Base-by-base conservation (phyloP, 1,140 invertebrate species). In the Cydia splendana region DNA sequence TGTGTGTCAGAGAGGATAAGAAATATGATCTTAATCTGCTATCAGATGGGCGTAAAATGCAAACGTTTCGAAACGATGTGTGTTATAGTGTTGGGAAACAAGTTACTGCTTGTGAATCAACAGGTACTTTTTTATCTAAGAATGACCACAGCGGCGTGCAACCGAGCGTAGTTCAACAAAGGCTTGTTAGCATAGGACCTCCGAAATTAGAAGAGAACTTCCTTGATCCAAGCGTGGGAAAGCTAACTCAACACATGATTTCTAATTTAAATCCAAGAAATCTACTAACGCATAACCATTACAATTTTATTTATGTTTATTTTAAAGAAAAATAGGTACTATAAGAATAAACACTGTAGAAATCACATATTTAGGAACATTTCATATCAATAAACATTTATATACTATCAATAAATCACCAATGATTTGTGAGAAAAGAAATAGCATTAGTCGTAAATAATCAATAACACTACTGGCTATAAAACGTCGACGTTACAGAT, bases 31-130 rank as follows among this genome's bases (percentile, higher is more conserved):
- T 76, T 80, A 78, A 84, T 84, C 82, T 75, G 71, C 69, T 77
- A 84, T 84, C 67, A 77, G 77, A 79, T 79, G 71, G 77, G 76
- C 78, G 75, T 81, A 78, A 77, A 83, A 81, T 76, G 75, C 77
- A 79, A 82, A 82, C 57, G 57, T 81, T 83, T 81, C 76, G 78
- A 76, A 79, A 81, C 71, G 74, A 34, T 62, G 13, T 73, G 71
- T 38, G 42, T 73, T 42, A 18, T 78, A 78, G 76, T 79, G 77
- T 80, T 78, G 81, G 71, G 79, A 80, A 83, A 85, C 78, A 74
- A 78, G 80, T 79, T 75, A 76, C 75, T 79, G 78, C 79, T 84
- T 80, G 77, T 80, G 42, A 75, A 80, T 75, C 67, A 75, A 80
- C 75, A 79, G 42, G 4, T 45, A 75, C 18, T 24, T 65, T 79